phyloP scores from a whole-genome alignment of 2,113 vertebrate species.

The Pangasianodon hypophthalmus region DNA sequence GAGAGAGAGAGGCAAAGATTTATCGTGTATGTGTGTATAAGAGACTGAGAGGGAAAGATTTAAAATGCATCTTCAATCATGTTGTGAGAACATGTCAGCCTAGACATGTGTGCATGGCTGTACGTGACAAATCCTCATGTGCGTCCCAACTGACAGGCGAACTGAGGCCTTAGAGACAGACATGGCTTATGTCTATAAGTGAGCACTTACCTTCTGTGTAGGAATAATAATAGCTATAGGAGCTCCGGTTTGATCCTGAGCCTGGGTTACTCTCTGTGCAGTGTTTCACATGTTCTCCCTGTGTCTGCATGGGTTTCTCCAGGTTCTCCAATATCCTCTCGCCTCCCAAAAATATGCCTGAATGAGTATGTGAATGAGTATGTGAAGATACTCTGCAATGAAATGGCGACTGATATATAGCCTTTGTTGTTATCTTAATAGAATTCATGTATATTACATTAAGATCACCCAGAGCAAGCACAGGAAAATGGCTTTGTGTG shows the following conservation, averaged over 20 bases:
- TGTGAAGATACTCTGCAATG: neutral
- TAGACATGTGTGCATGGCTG: neutral
- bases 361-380: neutral
- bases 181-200: neutral
- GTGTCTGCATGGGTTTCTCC: neutral
- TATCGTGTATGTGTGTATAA: neutral
- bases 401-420: neutral
- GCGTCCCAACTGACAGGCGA: neutral
- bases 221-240: neutral
- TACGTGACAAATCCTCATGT: neutral
- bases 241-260: neutral
- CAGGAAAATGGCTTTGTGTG: neutral
- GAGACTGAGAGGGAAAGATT: neutral
- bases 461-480: neutral
- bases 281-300: neutral
- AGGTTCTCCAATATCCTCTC: neutral
- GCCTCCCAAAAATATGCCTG: neutral
- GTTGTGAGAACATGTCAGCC: neutral
- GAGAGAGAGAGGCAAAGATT: neutral
- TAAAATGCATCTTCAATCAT: constrained; percentile 3
- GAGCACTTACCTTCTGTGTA: constrained; percentile 3
- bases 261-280: neutral
- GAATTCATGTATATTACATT: neutral
- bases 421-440: neutral
- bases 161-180: neutral